A percentile compares a stretch with the other conserved stretches of the same genome.
Conservation (phyloP, 2,797 vertebrate species). For the Graptemys geographica region DNA sequence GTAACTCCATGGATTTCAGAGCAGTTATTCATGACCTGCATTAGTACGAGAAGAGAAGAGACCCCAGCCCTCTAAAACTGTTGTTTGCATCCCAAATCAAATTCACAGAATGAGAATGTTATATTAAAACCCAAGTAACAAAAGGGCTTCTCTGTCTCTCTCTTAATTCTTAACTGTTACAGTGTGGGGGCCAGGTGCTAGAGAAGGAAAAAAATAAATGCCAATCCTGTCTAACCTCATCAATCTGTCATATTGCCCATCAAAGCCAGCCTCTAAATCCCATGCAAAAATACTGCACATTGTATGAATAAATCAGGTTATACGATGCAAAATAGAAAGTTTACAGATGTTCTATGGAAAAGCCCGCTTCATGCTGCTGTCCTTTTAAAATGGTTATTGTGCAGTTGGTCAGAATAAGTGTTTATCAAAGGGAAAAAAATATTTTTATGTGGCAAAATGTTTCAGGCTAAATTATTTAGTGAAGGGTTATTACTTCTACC, state of each 20-base stretch:
- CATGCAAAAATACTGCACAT: neutral
- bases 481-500: slow-evolving; percentile 61
- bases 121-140: neutral
- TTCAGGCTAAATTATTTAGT: slow-evolving; percentile 63
- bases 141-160: neutral
- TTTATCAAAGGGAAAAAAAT: slow-evolving; percentile 46
- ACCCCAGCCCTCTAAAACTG: neutral
- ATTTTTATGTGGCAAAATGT: slow-evolving; percentile 21
- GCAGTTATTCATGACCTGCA: neutral
- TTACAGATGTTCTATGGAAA: slow-evolving; percentile 25
- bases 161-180: neutral
- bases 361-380: neutral
- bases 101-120: neutral
- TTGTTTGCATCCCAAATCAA: neutral
- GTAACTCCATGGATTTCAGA: neutral
- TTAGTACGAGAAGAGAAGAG: neutral
- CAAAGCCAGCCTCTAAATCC: slow-evolving; percentile 3
- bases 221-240: neutral
- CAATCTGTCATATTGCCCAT: neutral
- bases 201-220: neutral
- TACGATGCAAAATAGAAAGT: neutral
- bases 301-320: neutral
- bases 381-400: slow-evolving; percentile 13
- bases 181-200: neutral
- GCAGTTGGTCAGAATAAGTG: slow-evolving; percentile 53